These are phyloP conservation scores for Microctonus brassicae DNA, from an alignment of 2,888 invertebrate species.

Conservation along the genomic window DNA sequence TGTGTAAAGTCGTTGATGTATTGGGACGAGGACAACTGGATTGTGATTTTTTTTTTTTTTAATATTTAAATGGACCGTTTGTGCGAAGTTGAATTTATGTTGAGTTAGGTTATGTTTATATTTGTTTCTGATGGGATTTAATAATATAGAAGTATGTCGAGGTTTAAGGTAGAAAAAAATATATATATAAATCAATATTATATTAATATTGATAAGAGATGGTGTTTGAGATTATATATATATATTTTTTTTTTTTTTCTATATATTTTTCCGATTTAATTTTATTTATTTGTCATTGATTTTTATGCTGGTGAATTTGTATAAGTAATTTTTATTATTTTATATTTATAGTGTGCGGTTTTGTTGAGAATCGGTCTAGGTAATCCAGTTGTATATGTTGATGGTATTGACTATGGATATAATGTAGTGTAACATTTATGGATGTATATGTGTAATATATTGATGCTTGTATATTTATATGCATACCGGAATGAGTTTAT, in stretches of 20 bases:
- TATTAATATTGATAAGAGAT: not conserved
- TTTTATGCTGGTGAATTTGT: not conserved
- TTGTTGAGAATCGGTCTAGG: not conserved
- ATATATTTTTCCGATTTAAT: no score
- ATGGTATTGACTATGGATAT: not conserved
- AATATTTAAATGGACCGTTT: conserved; percentile 3
- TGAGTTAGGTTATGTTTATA: conserved; percentile 7
- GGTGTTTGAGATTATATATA: no score
- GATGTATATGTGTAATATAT: conserved; percentile 5
- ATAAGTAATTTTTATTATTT: not conserved
- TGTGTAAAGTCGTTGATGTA: conserved; percentile 4
- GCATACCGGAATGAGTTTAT: conserved; percentile 10
- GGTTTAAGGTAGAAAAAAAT: not conserved
- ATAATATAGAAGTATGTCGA: conserved; percentile 13
- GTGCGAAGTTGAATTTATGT: not conserved
- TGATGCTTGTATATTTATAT: no score
- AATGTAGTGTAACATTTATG: not conserved
- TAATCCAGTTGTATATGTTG: not conserved
- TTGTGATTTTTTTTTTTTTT: not conserved
- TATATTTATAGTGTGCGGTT: not conserved
- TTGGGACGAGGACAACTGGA: conserved; percentile 27
- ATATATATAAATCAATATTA: not conserved
- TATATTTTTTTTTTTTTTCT: not conserved
- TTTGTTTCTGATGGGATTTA: conserved; percentile 2
- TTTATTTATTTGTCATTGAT: not conserved